phyloP scores from a whole-genome alignment of 2,113 vertebrate genomes.

The Poeciliopsis occidentalis region DNA sequence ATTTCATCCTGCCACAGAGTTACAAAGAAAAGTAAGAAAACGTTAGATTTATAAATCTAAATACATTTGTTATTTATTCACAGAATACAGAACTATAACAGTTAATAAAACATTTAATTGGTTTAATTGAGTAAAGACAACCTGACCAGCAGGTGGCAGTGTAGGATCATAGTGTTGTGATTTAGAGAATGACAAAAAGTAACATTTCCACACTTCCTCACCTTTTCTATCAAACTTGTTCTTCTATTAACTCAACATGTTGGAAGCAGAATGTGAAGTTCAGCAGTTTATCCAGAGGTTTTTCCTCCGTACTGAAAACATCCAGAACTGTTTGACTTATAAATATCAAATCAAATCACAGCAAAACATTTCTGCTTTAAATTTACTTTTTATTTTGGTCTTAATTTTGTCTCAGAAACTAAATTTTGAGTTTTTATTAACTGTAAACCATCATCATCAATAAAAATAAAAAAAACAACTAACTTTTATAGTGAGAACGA shows the following conservation, averaged over 20 bases:
- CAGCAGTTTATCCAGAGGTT: neutral
- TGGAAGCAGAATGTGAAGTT: neutral
- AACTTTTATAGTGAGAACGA: neutral
- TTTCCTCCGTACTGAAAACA: neutral
- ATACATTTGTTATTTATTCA: neutral
- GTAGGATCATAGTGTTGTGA: neutral
- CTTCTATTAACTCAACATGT: neutral
- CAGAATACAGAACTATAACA: neutral
- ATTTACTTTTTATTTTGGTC: neutral
- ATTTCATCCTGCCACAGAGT: neutral
- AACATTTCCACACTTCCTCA: neutral
- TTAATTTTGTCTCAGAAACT: neutral
- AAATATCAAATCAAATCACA: neutral
- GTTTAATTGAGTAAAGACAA: neutral
- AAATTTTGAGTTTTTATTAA: neutral
- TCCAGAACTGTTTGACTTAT: neutral
- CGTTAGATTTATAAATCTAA: neutral
- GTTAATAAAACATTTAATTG: neutral
- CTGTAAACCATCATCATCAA: neutral
- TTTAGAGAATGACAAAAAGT: neutral
- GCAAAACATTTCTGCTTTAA: neutral
- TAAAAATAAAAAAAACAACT: neutral
- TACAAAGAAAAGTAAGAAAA: neutral
- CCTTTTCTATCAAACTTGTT: neutral
- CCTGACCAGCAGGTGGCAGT: slow-evolving; percentile 30